Percentiles rank a stretch among this genome's conserved stretches.
Conservation (phyloP, 1,140 invertebrate species). For the Portunus trituberculatus region DNA sequence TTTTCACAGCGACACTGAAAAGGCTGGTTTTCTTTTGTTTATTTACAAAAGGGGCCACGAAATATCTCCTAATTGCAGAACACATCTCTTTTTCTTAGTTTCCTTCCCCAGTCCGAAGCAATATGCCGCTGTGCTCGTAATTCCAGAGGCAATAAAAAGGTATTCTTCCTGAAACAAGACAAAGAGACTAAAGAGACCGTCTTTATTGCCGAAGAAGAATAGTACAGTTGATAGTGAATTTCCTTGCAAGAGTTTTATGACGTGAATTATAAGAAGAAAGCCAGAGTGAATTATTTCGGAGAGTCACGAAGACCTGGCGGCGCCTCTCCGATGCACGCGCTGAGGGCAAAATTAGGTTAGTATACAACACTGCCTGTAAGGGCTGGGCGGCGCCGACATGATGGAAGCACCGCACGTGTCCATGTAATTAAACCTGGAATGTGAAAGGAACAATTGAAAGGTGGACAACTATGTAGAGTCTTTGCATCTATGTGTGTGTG, state of each 20-base stretch:
- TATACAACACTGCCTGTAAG: not conserved
- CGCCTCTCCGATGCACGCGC: not conserved
- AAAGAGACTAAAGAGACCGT: not conserved
- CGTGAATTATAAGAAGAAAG: not conserved
- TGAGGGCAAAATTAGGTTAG: not conserved
- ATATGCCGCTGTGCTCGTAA: not conserved
- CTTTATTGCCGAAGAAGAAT: not conserved
- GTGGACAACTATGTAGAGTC: too few species aligned
- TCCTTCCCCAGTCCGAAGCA: not conserved
- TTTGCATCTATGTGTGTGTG: too few species aligned
- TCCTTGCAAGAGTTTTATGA: not conserved
- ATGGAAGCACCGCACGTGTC: not conserved
- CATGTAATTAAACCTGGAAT: not conserved
- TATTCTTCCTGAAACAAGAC: not conserved
- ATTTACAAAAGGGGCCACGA: not conserved
- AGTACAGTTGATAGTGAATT: not conserved
- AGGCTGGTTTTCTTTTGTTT: conserved; percentile 12
- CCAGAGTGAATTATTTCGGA: not conserved
- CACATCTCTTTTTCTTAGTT: not conserved
- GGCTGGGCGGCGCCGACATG: not conserved
- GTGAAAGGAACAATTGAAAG: not conserved
- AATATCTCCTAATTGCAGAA: not conserved
- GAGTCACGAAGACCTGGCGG: not conserved
- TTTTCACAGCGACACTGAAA: not conserved
- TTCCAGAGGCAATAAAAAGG: not conserved